Evolutionary conservation across 2,113 vertebrate species (phyloP).

Genomic region (Xiphorhynchus elegans): DNA sequence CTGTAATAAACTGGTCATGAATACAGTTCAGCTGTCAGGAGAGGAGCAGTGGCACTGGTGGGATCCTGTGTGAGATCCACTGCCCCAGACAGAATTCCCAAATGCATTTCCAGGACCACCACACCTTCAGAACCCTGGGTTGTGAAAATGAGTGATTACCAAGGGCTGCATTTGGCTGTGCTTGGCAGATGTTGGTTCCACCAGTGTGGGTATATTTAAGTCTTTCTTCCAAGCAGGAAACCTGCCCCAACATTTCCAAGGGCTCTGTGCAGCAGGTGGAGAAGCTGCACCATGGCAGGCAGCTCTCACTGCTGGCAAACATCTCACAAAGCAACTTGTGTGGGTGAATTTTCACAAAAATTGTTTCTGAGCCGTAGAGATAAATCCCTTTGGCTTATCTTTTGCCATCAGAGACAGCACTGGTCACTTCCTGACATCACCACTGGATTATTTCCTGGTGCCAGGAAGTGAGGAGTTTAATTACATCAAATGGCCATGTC

Average conservation of each 20-base stretch:
- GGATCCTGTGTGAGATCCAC: neutral
- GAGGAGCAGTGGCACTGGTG: neutral
- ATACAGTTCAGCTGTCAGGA: neutral
- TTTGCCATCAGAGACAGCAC: neutral
- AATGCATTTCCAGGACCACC: neutral
- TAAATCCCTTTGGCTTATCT: neutral
- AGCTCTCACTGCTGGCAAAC: neutral
- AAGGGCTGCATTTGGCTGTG: neutral
- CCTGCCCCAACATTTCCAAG: neutral
- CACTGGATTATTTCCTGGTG: neutral
- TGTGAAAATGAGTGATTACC: neutral
- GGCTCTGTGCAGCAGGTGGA: neutral
- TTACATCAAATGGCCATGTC: neutral
- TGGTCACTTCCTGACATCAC: neutral
- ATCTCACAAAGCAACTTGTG: neutral
- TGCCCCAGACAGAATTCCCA: neutral
- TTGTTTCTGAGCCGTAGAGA: neutral
- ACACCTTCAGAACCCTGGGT: neutral
- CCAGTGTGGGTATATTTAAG: neutral
- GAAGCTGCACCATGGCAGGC: neutral
- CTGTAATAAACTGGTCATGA: neutral
- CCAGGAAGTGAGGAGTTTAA: neutral
- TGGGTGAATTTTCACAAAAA: neutral
- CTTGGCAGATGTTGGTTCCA: neutral
- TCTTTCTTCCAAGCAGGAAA: neutral